Evolutionary conservation across 2,797 vertebrate species (phyloP).

Genomic region (Eutrigla gurnardus): DNA sequence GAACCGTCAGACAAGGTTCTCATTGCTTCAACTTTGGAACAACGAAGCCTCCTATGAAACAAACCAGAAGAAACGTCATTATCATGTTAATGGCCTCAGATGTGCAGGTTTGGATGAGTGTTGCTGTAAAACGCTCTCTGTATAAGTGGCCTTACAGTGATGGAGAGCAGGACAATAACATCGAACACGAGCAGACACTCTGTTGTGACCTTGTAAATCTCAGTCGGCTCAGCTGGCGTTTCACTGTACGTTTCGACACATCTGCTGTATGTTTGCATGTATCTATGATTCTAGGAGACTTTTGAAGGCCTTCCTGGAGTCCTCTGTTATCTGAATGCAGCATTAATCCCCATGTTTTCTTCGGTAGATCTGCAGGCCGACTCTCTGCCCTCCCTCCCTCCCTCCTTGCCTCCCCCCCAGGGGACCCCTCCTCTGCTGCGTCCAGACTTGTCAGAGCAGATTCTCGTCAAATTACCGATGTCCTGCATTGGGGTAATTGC

Average conservation of each 20-base stretch:
- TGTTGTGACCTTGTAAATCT: conserved; percentile 15
- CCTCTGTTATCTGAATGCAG: conserved; percentile 14
- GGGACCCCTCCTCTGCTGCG: conserved; percentile 56
- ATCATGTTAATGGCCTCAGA: not conserved
- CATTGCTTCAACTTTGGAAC: too few species aligned
- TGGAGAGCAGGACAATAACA: too few species aligned
- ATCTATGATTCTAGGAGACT: conserved; percentile 48
- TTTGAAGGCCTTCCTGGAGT: conserved; percentile 1
- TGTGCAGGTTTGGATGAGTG: not conserved
- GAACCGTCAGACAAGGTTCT: too few species aligned
- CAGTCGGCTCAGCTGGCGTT: conserved; percentile 13
- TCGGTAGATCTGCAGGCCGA: conserved; percentile 33
- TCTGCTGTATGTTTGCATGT: conserved; percentile 58
- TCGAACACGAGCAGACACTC: not conserved
- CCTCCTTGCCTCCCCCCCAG: not conserved
- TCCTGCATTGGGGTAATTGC: conserved; percentile 85
- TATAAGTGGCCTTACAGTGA: too few species aligned
- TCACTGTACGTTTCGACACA: conserved; percentile 54
- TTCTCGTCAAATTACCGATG: conserved; percentile 76
- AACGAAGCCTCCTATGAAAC: not conserved
- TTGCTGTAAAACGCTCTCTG: not conserved
- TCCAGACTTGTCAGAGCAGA: conserved; percentile 81
- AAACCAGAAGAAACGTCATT: not conserved
- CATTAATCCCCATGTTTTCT: conserved; percentile 44
- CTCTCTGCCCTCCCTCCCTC: not conserved